These are phyloP conservation scores for Varecia variegata DNA, from an alignment of 2,797 vertebrate species.

Conservation along the genomic window DNA sequence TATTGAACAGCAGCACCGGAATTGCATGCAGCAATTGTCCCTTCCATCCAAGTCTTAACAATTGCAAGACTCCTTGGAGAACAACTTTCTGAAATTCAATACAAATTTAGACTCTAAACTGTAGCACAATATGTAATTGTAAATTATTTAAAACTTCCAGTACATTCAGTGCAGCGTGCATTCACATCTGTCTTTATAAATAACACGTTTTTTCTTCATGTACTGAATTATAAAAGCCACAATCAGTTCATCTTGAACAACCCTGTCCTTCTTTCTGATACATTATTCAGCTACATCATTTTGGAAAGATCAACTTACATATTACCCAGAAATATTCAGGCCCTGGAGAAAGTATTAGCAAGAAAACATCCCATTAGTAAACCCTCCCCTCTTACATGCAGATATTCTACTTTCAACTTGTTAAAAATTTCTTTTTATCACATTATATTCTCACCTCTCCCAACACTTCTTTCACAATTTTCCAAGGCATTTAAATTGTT, in stretches of 20 bases:
- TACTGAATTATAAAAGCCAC: conserved; percentile 55
- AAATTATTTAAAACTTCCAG: conserved; percentile 64
- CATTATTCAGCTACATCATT: conserved; percentile 26
- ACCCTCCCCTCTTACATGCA: background rate
- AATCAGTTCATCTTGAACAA: conserved; percentile 42
- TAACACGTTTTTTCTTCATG: conserved; percentile 12
- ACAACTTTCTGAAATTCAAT: background rate
- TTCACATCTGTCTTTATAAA: conserved; percentile 61
- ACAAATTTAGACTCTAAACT: conserved; percentile 33
- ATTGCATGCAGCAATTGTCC: background rate
- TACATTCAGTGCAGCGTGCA: background rate
- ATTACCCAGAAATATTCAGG: conserved; percentile 50
- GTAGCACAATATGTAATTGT: background rate
- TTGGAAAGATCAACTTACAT: conserved; percentile 49
- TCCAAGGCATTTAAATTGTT: background rate
- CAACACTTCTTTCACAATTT: background rate
- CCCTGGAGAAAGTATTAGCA: conserved; percentile 4
- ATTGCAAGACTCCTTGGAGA: background rate
- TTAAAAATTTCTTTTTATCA: conserved; percentile 51
- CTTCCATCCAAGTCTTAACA: background rate
- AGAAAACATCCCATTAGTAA: conserved; percentile 43
- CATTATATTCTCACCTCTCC: background rate
- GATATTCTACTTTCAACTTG: background rate
- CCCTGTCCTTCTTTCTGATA: conserved; percentile 23
- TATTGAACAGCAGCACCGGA: background rate